These are phyloP conservation scores for Seriola rivoliana DNA, from an alignment of 2,113 vertebrate species.

Conservation along the genomic window DNA sequence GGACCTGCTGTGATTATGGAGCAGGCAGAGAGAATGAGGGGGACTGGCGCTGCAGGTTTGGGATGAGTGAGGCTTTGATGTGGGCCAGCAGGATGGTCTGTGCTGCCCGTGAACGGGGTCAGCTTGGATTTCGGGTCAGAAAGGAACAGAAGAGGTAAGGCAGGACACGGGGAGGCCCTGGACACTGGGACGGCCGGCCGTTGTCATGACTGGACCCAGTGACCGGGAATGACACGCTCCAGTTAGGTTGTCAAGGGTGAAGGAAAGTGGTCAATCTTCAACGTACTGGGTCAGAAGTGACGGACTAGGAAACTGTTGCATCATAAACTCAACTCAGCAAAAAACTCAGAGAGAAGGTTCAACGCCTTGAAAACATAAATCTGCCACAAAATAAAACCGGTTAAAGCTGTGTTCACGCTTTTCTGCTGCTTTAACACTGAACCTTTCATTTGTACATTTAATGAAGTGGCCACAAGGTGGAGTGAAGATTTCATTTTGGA, in stretches of 20 bases:
- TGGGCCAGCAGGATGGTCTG: constrained; percentile 42
- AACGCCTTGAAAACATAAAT: neutral
- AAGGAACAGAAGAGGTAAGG: constrained; percentile 39
- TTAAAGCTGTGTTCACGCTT: neutral
- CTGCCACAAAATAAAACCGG: neutral
- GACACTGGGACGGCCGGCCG: constrained; percentile 46
- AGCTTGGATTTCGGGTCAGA: constrained; percentile 37
- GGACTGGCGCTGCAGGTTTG: constrained; percentile 52
- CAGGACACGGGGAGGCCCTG: constrained; percentile 25
- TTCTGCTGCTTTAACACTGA: neutral
- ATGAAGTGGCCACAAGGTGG: neutral
- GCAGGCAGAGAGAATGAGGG: constrained; percentile 31
- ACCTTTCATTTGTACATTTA: neutral
- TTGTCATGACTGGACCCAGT: constrained; percentile 55
- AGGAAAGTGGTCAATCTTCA: constrained; percentile 39
- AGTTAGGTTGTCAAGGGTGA: constrained; percentile 48
- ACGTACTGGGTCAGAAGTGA: constrained; percentile 42
- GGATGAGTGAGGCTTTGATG: constrained; percentile 62
- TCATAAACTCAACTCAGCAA: neutral
- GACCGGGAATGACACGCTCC: constrained; percentile 55
- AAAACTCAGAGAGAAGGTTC: neutral
- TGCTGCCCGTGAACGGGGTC: constrained; percentile 54
- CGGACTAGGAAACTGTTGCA: neutral
- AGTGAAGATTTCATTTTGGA: neutral
- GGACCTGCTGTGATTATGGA: constrained; percentile 57